These are phyloP conservation scores for Idaea straminata DNA, from an alignment of 2,888 invertebrate species.

Conservation along the genomic window DNA sequence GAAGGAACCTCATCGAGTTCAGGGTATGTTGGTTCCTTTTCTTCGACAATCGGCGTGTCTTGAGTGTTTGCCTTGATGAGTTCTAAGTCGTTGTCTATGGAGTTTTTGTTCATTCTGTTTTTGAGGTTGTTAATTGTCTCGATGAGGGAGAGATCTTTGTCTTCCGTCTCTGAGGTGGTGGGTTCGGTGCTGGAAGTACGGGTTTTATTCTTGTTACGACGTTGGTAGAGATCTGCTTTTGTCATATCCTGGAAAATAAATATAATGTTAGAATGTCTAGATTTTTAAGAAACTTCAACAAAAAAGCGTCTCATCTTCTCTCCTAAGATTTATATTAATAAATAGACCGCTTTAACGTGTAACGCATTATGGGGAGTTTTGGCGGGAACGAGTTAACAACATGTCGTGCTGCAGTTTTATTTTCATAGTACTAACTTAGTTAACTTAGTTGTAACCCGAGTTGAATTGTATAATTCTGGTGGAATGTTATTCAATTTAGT, in stretches of 20 bases:
- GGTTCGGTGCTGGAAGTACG: constrained; percentile 52
- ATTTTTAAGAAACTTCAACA: not conserved
- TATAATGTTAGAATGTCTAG: constrained; percentile 5
- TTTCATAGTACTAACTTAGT: no score
- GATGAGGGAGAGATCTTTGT: constrained; percentile 44
- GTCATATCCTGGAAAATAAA: constrained; percentile 65
- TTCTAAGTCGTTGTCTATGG: constrained; percentile 69
- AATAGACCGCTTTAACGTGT: no score
- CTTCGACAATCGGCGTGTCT: constrained; percentile 55
- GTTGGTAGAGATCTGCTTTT: constrained; percentile 72
- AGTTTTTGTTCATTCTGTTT: constrained; percentile 59
- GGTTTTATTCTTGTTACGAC: constrained; percentile 67
- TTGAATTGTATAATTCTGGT: no score
- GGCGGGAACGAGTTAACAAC: no score
- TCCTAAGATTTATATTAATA: no score
- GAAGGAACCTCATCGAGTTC: constrained; percentile 60
- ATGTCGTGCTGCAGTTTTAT: no score
- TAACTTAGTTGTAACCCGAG: no score
- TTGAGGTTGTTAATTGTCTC: constrained; percentile 60
- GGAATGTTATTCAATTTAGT: no score
- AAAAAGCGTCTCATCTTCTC: not conserved
- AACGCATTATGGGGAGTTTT: no score
- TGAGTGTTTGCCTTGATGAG: constrained; percentile 64
- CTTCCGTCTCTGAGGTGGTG: constrained; percentile 37
- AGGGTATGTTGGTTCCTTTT: constrained; percentile 43